Conservation (phyloP, 2,888 invertebrate genomes). For the Athalia rosae region DNA sequence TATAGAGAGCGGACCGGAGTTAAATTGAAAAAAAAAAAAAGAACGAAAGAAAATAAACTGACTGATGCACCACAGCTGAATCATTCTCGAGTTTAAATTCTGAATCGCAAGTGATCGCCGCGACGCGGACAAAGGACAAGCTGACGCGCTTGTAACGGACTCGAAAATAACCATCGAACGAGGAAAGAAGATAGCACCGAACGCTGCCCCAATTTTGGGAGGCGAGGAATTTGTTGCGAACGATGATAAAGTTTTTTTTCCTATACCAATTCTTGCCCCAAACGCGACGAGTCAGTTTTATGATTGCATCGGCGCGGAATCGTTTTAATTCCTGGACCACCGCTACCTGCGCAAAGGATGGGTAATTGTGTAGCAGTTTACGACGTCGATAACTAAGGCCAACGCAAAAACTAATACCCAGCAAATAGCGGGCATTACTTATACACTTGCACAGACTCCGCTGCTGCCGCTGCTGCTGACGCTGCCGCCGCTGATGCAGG, state of each 20-base stretch:
- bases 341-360: conserved; percentile 54
- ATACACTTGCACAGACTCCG: conserved; percentile 56
- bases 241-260: no score
- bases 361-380: conserved; percentile 65
- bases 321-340: not conserved
- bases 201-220: no score
- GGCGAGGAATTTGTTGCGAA: no score
- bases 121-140: conserved; percentile 30
- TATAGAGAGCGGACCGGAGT: no score
- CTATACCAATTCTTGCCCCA: no score
- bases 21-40: no score
- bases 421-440: conserved; percentile 67
- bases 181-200: not conserved
- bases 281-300: no score
- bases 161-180: conserved; percentile 5
- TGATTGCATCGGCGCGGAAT: no score
- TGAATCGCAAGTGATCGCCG: conserved; percentile 16
- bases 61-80: no score
- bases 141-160: conserved; percentile 17
- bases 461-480: not conserved
- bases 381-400: conserved; percentile 65
- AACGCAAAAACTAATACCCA: conserved; percentile 66
- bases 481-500: not conserved
- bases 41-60: no score
- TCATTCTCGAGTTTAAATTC: not conserved